Base-by-base conservation (phyloP, 2,797 vertebrate genomes). In the Rousettus madagascariensis region DNA sequence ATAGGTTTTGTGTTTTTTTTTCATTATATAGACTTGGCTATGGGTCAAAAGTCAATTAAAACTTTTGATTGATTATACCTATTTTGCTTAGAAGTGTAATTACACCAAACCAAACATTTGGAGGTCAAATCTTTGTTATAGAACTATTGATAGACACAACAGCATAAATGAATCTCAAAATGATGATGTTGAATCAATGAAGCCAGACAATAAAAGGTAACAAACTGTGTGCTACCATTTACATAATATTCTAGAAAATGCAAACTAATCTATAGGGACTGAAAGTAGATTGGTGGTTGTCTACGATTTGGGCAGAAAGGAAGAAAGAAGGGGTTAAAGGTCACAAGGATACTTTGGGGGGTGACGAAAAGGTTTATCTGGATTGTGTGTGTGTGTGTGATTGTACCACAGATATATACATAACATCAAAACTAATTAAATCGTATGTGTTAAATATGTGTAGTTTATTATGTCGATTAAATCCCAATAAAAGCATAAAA, bases 41-140 rank as follows among this genome's bases (percentile, higher is more conserved):
- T 93, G n/a, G 10, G 24, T 84, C 84, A 94, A 96, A 89, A 65
- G 33, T 61, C 61, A 86, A 61, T 91, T 69, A 97, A 87, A 86
- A 77, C 13, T 80, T 96, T 95, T 90, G 80, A 36, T 77, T 46
- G 13, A 92, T 12, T 95, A 22, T 63, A 88, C 33, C 80, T 95
- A 87, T 72, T 95, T 94, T 90, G 63, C 30, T 90, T 93, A 24
- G 86, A 90, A 93, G 19, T 80, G n/a, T 65, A 65, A 87, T 51
- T 66, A 83, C 15, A 96, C 59, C 65, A 93, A 84, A 57, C 43
- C 63, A 88, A 83, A 89, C n/a, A 74, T 69, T 57, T 61, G 57
- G 77, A 93, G 38, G 61, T 63, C 55, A 94, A 78, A 88, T 53
- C 57, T 30, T 91, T 86, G 16, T 90, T 95, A 51, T 53, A 94